A percentile compares a stretch with the other conserved stretches of the same genome.
phyloP scores from a whole-genome alignment of 2,888 invertebrate genomes.

The Drosophila colorata region DNA sequence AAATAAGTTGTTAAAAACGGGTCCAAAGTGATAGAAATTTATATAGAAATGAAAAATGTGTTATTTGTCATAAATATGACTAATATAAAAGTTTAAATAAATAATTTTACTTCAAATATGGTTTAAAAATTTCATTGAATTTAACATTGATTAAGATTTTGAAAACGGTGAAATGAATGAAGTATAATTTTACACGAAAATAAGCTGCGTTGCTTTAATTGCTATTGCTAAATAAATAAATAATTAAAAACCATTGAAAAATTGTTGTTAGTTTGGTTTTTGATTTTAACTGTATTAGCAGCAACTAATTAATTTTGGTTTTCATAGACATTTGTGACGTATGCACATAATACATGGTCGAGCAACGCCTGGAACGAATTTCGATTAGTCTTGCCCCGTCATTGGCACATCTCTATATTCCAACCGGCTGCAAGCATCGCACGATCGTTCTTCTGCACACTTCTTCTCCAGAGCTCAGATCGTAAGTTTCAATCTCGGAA shows the following conservation, averaged over 20 bases:
- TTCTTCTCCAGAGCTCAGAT: conserved; percentile 66
- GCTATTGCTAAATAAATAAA: background rate
- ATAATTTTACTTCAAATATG: too few relatives aligned
- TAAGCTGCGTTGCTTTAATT: background rate
- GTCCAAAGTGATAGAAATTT: too few relatives aligned
- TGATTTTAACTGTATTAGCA: background rate
- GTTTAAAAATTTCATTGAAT: too few relatives aligned
- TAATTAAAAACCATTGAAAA: background rate
- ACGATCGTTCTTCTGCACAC: conserved; percentile 51
- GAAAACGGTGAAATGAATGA: too few relatives aligned
- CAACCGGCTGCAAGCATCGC: conserved; percentile 45
- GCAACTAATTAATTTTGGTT: background rate
- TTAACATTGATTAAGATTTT: too few relatives aligned
- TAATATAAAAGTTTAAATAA: too few relatives aligned
- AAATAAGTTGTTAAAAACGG: too few relatives aligned
- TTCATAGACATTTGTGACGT: conserved; percentile 3
- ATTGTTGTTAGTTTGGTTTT: background rate
- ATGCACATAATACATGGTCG: background rate
- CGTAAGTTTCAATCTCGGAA: conserved; percentile 58
- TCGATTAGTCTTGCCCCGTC: conserved; percentile 20
- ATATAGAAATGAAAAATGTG: too few relatives aligned
- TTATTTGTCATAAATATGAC: too few relatives aligned
- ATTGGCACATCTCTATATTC: conserved; percentile 29
- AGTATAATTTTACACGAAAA: background rate
- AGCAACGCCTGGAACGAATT: background rate